phyloP scores from a whole-genome alignment of 2,113 vertebrate species.

The Megaleporinus macrocephalus region DNA sequence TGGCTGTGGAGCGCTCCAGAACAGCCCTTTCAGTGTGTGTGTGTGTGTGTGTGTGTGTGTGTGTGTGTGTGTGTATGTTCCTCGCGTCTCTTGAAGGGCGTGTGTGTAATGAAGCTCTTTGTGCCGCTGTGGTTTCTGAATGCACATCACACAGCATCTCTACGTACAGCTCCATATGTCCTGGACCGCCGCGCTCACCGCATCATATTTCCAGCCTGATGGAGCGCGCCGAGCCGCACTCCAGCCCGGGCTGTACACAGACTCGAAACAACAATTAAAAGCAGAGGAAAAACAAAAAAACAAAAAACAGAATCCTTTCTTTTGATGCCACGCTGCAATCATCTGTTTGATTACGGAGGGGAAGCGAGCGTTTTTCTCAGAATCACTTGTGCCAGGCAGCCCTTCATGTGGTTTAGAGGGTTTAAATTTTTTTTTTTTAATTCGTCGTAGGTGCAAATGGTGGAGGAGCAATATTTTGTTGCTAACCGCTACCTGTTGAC shows the following conservation, averaged over 20 bases:
- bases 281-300: conserved; percentile 29
- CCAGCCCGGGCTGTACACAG: conserved; percentile 61
- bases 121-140: conserved; percentile 69
- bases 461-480: conserved; percentile 15
- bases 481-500: conserved; percentile 56
- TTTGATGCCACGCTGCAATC: conserved; percentile 57
- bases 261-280: conserved; percentile 57
- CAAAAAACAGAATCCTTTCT: conserved; percentile 57
- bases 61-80: no score
- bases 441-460: conserved; percentile 25
- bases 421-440: conserved; percentile 54
- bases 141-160: conserved; percentile 66
- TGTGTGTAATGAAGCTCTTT: conserved; percentile 68
- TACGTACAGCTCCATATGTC: conserved; percentile 66
- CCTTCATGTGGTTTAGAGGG: conserved; percentile 69
- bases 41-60: neutral
- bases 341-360: conserved; percentile 55
- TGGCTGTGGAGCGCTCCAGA: neutral
- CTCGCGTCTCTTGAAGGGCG: conserved; percentile 37
- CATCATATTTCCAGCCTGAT: conserved; percentile 72
- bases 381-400: conserved; percentile 60
- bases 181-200: conserved; percentile 64
- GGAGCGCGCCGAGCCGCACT: conserved; percentile 66
- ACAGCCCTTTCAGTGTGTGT: neutral
- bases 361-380: conserved; percentile 68